These are phyloP conservation scores for Alouatta palliata DNA, from an alignment of 2,113 vertebrate genomes.

Conservation along the genomic window DNA sequence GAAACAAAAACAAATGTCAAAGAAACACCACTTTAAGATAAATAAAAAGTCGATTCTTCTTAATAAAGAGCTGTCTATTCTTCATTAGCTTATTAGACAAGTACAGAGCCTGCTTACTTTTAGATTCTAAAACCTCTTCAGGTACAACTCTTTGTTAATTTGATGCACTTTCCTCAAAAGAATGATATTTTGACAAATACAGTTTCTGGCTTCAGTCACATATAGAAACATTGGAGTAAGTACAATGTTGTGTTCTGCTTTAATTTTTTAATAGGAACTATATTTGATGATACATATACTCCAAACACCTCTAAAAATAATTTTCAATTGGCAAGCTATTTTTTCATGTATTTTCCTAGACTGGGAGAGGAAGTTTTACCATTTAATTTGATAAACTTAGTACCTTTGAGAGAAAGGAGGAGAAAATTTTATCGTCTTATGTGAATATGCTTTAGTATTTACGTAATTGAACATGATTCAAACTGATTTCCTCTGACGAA, in stretches of 20 bases:
- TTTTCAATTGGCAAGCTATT: background rate
- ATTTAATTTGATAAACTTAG: slow-evolving; percentile 45
- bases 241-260: background rate
- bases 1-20: slow-evolving; percentile 16
- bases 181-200: slow-evolving; percentile 32
- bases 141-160: slow-evolving; percentile 1
- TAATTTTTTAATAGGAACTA: background rate
- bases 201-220: background rate
- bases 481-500: slow-evolving; percentile 44
- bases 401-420: background rate
- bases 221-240: slow-evolving; percentile 33
- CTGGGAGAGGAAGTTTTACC: slow-evolving; percentile 43
- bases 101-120: background rate
- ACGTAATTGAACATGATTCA: slow-evolving; percentile 41
- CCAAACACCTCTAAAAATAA: slow-evolving; percentile 41
- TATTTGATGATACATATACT: slow-evolving; percentile 48
- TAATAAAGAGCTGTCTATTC: background rate
- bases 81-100: slow-evolving; percentile 35
- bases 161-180: background rate
- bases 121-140: slow-evolving; percentile 21
- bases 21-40: background rate
- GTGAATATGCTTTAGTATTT: slow-evolving; percentile 13
- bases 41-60: background rate
- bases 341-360: slow-evolving; percentile 27
- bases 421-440: background rate